Percentiles rank a stretch among this genome's conserved stretches.
Conservation (phyloP, 1,140 invertebrate genomes). For the Diachasmimorpha longicaudata region DNA sequence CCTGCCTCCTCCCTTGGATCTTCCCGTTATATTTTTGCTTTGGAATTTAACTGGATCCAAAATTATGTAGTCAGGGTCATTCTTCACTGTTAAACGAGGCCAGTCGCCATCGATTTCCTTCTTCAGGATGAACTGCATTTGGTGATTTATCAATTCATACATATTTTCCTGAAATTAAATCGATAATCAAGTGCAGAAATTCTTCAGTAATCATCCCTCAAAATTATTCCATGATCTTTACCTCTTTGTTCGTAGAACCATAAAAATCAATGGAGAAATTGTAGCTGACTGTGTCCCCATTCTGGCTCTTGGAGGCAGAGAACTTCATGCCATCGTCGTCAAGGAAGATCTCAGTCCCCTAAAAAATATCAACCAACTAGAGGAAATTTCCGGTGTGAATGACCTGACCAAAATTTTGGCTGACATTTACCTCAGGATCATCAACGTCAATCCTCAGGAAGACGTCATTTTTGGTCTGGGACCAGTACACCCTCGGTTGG, state of each 20-base stretch:
- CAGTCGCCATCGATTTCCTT: neutral
- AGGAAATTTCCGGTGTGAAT: too few species aligned
- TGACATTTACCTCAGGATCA: constrained; percentile 70
- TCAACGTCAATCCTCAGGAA: constrained; percentile 84
- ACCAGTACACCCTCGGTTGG: constrained; percentile 89
- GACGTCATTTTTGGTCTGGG: constrained; percentile 79
- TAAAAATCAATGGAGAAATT: constrained; percentile 61
- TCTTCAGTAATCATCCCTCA: too few species aligned
- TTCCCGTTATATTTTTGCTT: neutral
- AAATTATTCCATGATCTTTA: constrained; percentile 72
- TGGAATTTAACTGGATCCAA: neutral
- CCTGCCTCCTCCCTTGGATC: neutral
- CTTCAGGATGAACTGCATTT: constrained; percentile 14
- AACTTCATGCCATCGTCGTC: constrained; percentile 58
- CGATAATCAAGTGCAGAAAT: neutral
- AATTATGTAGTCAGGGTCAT: neutral
- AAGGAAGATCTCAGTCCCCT: constrained; percentile 68
- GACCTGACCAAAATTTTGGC: neutral
- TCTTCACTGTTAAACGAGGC: neutral
- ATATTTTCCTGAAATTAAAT: constrained; percentile 10
- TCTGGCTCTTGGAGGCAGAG: constrained; percentile 4
- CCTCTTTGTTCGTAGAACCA: constrained; percentile 75
- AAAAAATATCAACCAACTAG: neutral
- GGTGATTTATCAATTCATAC: constrained; percentile 23
- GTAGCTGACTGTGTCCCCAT: constrained; percentile 17